Conservation (phyloP, 2,888 invertebrate genomes). For the Phyllotreta cruciferae region DNA sequence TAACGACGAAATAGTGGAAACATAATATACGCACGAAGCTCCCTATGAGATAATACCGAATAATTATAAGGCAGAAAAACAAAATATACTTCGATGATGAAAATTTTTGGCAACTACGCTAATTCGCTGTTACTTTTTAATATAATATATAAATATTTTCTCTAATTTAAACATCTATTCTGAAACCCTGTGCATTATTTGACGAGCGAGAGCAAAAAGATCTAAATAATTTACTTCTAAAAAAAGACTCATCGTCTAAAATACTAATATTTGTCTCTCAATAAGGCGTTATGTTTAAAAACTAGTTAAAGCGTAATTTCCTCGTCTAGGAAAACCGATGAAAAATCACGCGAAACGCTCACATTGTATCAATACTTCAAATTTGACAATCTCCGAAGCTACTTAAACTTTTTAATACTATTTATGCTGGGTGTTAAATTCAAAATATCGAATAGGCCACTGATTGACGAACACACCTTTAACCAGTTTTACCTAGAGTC, state of each 20-base stretch:
- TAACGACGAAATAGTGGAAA: too few relatives aligned
- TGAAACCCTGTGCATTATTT: conserved; percentile 56
- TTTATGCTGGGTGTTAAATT: too few relatives aligned
- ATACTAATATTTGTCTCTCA: conserved; percentile 51
- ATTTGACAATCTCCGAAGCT: too few relatives aligned
- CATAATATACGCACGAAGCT: neutral
- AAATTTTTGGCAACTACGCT: conserved; percentile 49
- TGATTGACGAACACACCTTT: neutral
- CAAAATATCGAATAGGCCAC: conserved; percentile 4
- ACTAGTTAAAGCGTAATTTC: conserved; percentile 38
- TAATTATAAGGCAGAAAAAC: conserved; percentile 33
- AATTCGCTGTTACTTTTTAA: conserved; percentile 53
- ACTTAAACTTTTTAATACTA: too few relatives aligned
- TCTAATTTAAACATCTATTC: conserved; percentile 45
- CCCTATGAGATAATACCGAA: conserved; percentile 15
- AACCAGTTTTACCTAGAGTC: conserved; percentile 9
- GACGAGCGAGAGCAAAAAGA: conserved; percentile 45
- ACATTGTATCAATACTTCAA: too few relatives aligned
- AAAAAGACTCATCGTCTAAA: conserved; percentile 38
- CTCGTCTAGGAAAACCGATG: conserved; percentile 31
- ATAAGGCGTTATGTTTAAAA: conserved; percentile 48
- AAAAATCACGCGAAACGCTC: neutral
- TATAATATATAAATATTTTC: conserved; percentile 12
- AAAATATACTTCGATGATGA: conserved; percentile 42
- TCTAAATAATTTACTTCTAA: conserved; percentile 37